Percentiles rank a stretch among this genome's conserved stretches.
Evolutionary conservation across 2,888 invertebrate species (phyloP).

Genomic region (Trachelus iudaicus): DNA sequence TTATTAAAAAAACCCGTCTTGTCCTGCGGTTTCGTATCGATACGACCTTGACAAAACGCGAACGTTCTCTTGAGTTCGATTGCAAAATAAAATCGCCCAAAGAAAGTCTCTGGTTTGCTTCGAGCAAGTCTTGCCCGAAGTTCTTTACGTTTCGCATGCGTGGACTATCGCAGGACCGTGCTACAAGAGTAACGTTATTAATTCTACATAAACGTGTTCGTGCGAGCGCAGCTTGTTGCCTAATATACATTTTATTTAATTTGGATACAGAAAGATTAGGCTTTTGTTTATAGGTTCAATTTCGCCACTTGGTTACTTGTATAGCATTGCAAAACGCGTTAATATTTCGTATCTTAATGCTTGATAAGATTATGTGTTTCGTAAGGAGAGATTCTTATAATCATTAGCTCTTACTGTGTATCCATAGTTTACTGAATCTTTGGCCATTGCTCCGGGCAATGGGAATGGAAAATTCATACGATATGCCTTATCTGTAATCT

Average conservation of each 20-base stretch:
- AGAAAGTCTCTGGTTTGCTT: neutral
- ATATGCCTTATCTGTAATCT: too few relatives aligned
- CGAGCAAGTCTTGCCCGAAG: neutral
- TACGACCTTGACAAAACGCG: neutral
- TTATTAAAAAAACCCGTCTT: neutral
- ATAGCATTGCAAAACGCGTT: neutral
- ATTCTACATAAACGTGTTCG: neutral
- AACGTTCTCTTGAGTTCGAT: neutral
- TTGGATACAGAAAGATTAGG: neutral
- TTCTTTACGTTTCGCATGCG: neutral
- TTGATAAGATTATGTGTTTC: neutral
- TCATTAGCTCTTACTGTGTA: neutral
- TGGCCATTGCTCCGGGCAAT: too few relatives aligned
- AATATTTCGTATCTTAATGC: neutral
- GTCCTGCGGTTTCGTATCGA: neutral
- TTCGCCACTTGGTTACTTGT: too few relatives aligned
- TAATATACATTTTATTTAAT: neutral
- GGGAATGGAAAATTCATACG: too few relatives aligned
- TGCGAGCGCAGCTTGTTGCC: neutral
- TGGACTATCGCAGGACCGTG: neutral
- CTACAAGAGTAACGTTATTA: neutral
- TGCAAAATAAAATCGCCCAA: neutral
- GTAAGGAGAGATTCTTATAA: neutral
- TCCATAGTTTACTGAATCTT: neutral
- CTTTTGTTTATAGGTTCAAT: too few relatives aligned